Evolutionary conservation across 1,140 invertebrate genomes (phyloP), one percentile per base, ranked within the genome.

Genomic region (Brachionus rubens): DNA sequence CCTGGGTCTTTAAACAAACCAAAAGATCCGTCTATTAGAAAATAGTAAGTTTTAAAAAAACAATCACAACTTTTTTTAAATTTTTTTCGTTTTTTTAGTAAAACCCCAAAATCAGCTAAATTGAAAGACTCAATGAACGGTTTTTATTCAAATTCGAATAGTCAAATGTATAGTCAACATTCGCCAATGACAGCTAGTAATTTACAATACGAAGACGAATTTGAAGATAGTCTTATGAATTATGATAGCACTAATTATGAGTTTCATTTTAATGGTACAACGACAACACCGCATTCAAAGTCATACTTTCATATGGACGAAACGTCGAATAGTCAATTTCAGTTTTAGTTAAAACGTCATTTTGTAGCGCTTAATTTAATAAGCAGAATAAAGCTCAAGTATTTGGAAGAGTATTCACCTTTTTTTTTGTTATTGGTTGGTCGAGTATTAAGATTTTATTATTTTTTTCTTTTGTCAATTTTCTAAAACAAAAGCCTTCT

Each of bases 261-360:
- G 4, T 3, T 43, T 6, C 59, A 65, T 9, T 65, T 14, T 21
- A 16, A 16, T 46, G 33, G 36, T 40, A 65, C 19, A 14, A 19
- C 30, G 24, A 65, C 28, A 10, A n/a, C n/a, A n/a, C n/a, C n/a
- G n/a, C n/a, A n/a, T n/a, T 43, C 33, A 41, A 43, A 6, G 59
- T 3, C 59, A 24, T 43, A 43, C 43, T 43, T 65, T 43, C 36
- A 65, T 41, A 43, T 65, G 40, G 59, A 65, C 21, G 59, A 65
- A 65, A n/a, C 59, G 10, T 65, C 59, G 6, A 65, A 65, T 46
- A 65, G 59, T 26, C 59, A 65, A 43, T 65, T 43, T 65, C 59
- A 65, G 9, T 65, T 65, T 65, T 65, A 65, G 59, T 65, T 40
- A 36, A n/a, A 36, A 36, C 19, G 9, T 65, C 19, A 16, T 36